phyloP scores from a whole-genome alignment of 2,888 invertebrate genomes.

The Cataglyphis altisquamis region DNA sequence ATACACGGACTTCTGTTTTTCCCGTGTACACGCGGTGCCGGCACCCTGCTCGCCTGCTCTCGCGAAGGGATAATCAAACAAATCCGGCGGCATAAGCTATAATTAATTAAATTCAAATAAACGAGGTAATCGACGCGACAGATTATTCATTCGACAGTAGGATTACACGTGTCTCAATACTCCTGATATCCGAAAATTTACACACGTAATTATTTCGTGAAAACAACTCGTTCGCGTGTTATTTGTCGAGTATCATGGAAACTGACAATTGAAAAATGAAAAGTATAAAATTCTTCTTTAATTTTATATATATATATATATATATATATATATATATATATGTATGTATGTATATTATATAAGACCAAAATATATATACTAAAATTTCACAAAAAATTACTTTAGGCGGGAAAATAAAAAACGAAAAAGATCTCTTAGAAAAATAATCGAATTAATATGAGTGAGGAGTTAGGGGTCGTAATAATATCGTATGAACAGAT shows the following conservation, averaged over 20 bases:
- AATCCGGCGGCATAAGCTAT: conserved; percentile 62
- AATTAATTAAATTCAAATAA: conserved; percentile 74
- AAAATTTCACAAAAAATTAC: background rate
- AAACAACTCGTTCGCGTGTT: conserved; percentile 20
- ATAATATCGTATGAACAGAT: conserved; percentile 37
- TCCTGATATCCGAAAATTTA: conserved; percentile 54
- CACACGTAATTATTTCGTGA: conserved; percentile 64
- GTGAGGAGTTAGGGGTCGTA: background rate
- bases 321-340: too few relatives aligned
- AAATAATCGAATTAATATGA: conserved; percentile 26
- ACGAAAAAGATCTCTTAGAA: background rate
- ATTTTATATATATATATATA: background rate
- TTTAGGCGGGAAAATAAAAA: background rate
- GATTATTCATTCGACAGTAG: conserved; percentile 71
- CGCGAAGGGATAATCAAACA: conserved; percentile 69
- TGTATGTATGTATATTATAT: too few relatives aligned
- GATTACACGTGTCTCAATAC: conserved; percentile 61
- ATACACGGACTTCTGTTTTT: conserved; percentile 52
- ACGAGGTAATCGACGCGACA: conserved; percentile 63
- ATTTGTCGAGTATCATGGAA: conserved; percentile 1
- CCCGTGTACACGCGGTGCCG: conserved; percentile 26
- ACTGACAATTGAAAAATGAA: conserved; percentile 6
- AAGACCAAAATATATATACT: background rate
- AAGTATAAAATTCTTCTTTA: background rate
- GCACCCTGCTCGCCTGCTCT: conserved; percentile 28